Evolutionary conservation across 2,888 invertebrate genomes (phyloP), one percentile per base, ranked within the genome.

Genomic region (Malthinus flaveolus): DNA sequence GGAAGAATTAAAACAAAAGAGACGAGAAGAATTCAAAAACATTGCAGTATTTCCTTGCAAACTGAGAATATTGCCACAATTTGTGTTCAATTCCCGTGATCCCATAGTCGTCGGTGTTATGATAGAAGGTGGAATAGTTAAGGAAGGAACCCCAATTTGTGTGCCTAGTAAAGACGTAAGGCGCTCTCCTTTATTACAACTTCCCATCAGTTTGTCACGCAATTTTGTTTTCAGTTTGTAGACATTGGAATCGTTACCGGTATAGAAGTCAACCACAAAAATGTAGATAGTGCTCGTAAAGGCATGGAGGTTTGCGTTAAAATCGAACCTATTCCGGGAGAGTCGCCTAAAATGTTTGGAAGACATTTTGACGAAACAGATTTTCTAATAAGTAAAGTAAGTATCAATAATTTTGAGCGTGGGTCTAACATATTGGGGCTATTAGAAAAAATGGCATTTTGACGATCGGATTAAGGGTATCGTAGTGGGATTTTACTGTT

Each of bases 41-140:
- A 89, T 98, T 66, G 99, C 99, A 12, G 97, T 99, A 64, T 99
- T 99, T 83, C 99, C 99, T 0, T 98, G 97, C 84, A 97, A 96
- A 80, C 83, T 99, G 10, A 80, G 87, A 83, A 83, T 89, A 67
- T 74, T 88, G 75, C 90, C 90, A 23, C 91, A 98, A 80, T 97
- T 89, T 80, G 87, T 99, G 74, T 99, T 99, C 86, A 99, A 99
- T 81, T 93, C 95, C 7, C 87, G 99, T 59, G 97, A 99, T 82
- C 99, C 99, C 7, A 99, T 99, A 77, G 95, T 99, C 13, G 86
- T 92, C 72, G 99, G 99, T 39, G 94, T 99, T 1, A 91, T 91
- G 81, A 87, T 99, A 0, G 98, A 99, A 76, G 95, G 92, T 15
- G 99, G 99, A 36, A 87, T 97, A 58, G 84, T 99, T 42, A 96